Conservation (phyloP, 2,113 vertebrate species). For the Heliornis fulica region DNA sequence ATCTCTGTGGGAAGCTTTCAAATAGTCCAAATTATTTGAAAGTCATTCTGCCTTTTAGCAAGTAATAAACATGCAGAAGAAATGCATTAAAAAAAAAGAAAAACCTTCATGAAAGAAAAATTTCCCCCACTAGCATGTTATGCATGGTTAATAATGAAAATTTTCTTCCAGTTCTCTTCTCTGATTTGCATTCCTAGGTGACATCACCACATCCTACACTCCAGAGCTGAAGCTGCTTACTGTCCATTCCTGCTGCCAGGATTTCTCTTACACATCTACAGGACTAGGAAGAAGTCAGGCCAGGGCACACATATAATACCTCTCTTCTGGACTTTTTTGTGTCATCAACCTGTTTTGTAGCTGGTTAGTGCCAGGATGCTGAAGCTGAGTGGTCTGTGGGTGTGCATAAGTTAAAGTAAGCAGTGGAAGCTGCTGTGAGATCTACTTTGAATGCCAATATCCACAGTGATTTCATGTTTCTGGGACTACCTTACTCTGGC, state of each 20-base stretch:
- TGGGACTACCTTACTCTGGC: not conserved
- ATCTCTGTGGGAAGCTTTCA: conserved; percentile 21
- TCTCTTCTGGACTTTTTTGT: not conserved
- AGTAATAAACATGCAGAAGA: not conserved
- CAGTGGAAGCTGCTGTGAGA: not conserved
- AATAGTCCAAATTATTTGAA: not conserved
- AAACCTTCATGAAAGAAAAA: not conserved
- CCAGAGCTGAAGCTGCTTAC: not conserved
- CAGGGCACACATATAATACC: accelerated
- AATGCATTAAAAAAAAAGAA: not conserved
- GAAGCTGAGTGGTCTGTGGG: not conserved
- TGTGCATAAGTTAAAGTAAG: not conserved
- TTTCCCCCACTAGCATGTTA: not conserved
- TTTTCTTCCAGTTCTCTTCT: not conserved
- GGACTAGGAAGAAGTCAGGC: not conserved
- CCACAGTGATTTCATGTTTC: not conserved
- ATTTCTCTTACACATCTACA: not conserved
- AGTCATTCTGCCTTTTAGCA: conserved; percentile 1
- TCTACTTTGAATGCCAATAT: not conserved
- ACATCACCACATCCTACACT: not conserved
- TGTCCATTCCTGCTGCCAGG: not conserved
- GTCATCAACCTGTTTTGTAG: not conserved
- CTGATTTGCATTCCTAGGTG: not conserved
- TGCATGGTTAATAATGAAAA: not conserved
- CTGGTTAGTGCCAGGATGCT: not conserved